Evolutionary conservation across 2,113 vertebrate genomes (phyloP), one percentile per base, ranked within the genome.

Genomic region (Nibea coibor): DNA sequence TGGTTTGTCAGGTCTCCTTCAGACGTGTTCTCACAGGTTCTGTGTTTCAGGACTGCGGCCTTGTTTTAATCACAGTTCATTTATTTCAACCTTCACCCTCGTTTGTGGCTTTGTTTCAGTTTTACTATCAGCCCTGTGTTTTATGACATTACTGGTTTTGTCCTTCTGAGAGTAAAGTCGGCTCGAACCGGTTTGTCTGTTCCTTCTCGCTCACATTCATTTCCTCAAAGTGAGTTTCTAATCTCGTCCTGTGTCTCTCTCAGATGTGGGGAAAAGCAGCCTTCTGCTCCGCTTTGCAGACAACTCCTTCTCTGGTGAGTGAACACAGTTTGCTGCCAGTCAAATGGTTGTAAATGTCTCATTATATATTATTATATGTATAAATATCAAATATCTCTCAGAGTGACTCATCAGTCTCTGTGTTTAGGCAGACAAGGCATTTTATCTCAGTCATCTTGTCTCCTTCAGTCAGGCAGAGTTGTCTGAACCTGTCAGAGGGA

Each of bases 231-330:
- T 28, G 39, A 53, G 9, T 4, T 4, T 0, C 1, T 83, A 10
- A 80, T 71, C 45, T 48, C 4, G 1, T 67, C 19, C 26, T 53
- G 26, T 57, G 24, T 82, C 5, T 59, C 48, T 88, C 78, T 74
- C 88, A 96, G 96, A 96, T 90, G 96, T 96, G n/a, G 96, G 96
- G 63, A 96, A 96, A 81, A 96, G 96, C 93, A 96, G 96, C 86
- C 93, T 96, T 4, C 92, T 96, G 51, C 93, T 96, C 14, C 94
- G 96, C 51, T 96, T 96, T 45, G 95, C 96, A 39, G 96, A 96
- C 84, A 96, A 95, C 86, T 96, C 96, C 65, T 96, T 96, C 90
- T 96, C 96, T 17, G 96, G 96, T 96, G 82, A 95, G 94, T 91
- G 17, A 17, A 0, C 10, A 45, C 2, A 10, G 3, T 24, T 31